A percentile compares a stretch with the other conserved stretches of the same genome.
These are phyloP conservation scores for Melieria omissa DNA, from an alignment of 2,888 invertebrate genomes.

Conservation along the genomic window DNA sequence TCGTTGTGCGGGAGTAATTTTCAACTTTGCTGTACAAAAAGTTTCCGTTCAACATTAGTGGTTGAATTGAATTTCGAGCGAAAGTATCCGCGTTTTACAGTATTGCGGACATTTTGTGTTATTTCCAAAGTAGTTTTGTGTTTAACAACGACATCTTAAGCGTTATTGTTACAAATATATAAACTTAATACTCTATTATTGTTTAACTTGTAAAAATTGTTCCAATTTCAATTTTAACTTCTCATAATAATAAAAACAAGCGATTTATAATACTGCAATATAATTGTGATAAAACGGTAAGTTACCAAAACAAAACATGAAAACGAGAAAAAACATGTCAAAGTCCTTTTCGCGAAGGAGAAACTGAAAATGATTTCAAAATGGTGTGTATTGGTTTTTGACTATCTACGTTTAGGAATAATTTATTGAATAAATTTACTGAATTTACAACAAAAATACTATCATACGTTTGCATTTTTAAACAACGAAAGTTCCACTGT, in stretches of 20 bases:
- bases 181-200: slow-evolving; percentile 32
- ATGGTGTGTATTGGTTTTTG: slow-evolving; percentile 31
- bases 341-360: slow-evolving; percentile 18
- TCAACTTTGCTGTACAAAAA: neutral
- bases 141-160: slow-evolving; percentile 2
- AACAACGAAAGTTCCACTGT: slow-evolving; percentile 33
- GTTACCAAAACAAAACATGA: neutral
- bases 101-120: slow-evolving; percentile 25
- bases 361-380: slow-evolving; percentile 3
- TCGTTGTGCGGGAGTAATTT: neutral
- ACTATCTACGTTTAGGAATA: slow-evolving; percentile 13
- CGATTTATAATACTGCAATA: slow-evolving; percentile 13
- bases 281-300: slow-evolving; percentile 26
- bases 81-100: slow-evolving; percentile 26
- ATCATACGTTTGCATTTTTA: slow-evolving; percentile 60
- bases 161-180: slow-evolving; percentile 10
- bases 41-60: slow-evolving; percentile 50
- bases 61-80: slow-evolving; percentile 49
- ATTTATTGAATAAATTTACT: neutral
- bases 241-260: slow-evolving; percentile 17
- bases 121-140: slow-evolving; percentile 33
- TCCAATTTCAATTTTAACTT: too few species aligned
- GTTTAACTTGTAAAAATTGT: slow-evolving; percentile 21
- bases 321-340: slow-evolving; percentile 11
- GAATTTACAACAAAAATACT: slow-evolving; percentile 12